These are phyloP conservation scores for Luehdorfia chinensis DNA, from an alignment of 1,140 invertebrate genomes.

Conservation along the genomic window DNA sequence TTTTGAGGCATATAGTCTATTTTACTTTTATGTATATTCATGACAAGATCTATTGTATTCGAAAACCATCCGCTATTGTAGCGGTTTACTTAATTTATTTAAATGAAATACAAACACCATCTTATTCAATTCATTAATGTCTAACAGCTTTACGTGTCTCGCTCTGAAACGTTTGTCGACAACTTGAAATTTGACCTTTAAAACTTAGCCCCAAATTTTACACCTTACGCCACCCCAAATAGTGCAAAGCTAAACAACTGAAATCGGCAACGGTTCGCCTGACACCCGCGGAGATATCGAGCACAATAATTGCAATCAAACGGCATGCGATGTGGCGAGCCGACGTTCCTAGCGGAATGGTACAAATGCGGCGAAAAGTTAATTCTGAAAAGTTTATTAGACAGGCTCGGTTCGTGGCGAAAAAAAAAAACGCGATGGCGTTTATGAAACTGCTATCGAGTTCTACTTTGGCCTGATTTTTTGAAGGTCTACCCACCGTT, in stretches of 20 bases:
- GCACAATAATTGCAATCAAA: slow-evolving; percentile 17
- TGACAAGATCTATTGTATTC: no score
- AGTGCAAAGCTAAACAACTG: slow-evolving; percentile 6
- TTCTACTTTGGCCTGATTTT: slow-evolving; percentile 11
- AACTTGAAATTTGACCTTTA: slow-evolving; percentile 7
- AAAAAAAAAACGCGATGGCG: slow-evolving; percentile 11
- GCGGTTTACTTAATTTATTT: no score
- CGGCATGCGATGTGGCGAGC: slow-evolving; percentile 18
- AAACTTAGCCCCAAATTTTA: slow-evolving; percentile 11
- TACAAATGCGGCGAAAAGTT: slow-evolving; percentile 12
- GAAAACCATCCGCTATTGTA: no score
- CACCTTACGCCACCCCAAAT: slow-evolving; percentile 10
- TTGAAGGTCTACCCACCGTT: slow-evolving; percentile 10
- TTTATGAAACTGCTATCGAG: slow-evolving; percentile 13
- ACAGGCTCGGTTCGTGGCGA: slow-evolving; percentile 5
- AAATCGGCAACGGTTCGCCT: not conserved
- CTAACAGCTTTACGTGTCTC: not conserved
- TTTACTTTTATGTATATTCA: no score
- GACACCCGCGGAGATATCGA: slow-evolving; percentile 17
- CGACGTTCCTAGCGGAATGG: not conserved
- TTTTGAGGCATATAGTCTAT: no score
- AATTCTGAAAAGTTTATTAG: slow-evolving; percentile 18
- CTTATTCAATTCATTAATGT: slow-evolving; percentile 3
- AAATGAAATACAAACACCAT: no score
- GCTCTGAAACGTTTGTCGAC: not conserved